phyloP scores from a whole-genome alignment of 2,113 vertebrate species.

The Craseonycteris thonglongyai region DNA sequence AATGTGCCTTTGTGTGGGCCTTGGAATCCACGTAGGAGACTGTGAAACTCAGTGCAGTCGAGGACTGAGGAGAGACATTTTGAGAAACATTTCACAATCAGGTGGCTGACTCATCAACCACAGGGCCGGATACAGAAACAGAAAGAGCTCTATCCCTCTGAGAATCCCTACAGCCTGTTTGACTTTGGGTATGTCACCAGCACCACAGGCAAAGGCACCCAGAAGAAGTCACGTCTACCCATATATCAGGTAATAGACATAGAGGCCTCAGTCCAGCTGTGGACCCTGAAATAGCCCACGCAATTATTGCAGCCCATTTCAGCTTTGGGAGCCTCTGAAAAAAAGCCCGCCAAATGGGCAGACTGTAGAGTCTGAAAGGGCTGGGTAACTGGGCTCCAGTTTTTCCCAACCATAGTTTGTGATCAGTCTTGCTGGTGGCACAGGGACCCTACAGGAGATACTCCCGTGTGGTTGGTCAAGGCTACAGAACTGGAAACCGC shows the following conservation, averaged over 20 bases:
- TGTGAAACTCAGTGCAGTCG: not conserved
- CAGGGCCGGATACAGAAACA: not conserved
- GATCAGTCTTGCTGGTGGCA: not conserved
- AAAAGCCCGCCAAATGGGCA: not conserved
- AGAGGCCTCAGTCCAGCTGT: not conserved
- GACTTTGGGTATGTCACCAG: not conserved
- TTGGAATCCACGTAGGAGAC: not conserved
- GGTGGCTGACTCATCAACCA: not conserved
- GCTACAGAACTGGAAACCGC: not conserved
- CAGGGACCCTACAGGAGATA: not conserved
- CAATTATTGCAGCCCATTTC: not conserved
- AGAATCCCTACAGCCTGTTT: not conserved
- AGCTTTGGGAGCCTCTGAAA: too few species aligned
- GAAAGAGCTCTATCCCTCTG: not conserved
- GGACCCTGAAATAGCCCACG: not conserved
- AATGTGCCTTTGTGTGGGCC: not conserved
- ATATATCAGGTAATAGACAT: not conserved
- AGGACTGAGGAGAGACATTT: not conserved
- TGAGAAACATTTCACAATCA: not conserved
- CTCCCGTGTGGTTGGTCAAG: not conserved
- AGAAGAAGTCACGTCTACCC: not conserved
- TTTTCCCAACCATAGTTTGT: not conserved
- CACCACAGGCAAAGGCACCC: not conserved
- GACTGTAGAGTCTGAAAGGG: not conserved
- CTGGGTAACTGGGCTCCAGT: not conserved